Conservation (phyloP, 2,888 invertebrate genomes). For the Xestia c-nigrum region DNA sequence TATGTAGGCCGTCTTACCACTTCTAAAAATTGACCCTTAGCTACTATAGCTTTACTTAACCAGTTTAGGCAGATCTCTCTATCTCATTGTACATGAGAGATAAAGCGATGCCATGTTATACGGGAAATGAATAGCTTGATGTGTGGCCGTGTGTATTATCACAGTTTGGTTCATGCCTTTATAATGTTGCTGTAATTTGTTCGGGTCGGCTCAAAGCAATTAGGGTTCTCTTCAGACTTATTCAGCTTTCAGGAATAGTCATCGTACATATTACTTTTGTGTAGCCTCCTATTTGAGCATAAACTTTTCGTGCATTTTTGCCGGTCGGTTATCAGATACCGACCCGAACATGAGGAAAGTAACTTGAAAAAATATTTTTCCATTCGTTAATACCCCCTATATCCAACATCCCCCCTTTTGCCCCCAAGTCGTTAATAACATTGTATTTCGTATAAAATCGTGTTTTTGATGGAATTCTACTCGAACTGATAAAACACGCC, state of each 20-base stretch:
- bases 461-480: conserved; percentile 46
- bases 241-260: not conserved
- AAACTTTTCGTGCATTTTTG: not conserved
- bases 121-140: no score
- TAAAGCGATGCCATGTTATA: no score
- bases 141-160: no score
- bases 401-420: not conserved
- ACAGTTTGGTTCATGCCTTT: not conserved
- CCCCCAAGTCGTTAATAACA: conserved; percentile 7
- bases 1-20: no score
- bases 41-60: no score
- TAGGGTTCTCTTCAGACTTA: not conserved
- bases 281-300: not conserved
- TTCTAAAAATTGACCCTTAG: no score
- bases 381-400: not conserved
- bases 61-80: no score
- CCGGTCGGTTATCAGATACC: not conserved
- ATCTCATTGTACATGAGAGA: no score
- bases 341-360: not conserved
- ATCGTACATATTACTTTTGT: not conserved
- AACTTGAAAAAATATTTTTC: not conserved
- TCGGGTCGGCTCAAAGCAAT: not conserved
- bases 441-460: conserved; percentile 33
- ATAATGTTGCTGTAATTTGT: not conserved
- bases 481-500: conserved; percentile 50